Conservation (phyloP, 2,113 vertebrate genomes). For the Callipepla squamata region DNA sequence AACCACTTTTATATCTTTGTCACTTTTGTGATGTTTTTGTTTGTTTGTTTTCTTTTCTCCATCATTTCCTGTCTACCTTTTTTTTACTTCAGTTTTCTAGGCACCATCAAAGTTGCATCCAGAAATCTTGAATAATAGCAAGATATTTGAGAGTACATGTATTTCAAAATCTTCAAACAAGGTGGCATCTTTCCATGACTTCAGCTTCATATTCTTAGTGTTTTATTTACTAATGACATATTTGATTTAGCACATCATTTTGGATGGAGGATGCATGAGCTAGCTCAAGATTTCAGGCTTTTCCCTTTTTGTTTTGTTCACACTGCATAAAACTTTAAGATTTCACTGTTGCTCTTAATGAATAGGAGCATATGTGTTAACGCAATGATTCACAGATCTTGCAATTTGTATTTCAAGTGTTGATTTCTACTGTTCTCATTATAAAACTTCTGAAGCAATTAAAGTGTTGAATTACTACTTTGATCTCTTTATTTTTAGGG, state of each 20-base stretch:
- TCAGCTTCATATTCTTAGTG: not conserved
- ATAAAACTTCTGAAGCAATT: not conserved
- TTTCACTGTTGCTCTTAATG: not conserved
- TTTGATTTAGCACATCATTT: not conserved
- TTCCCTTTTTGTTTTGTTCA: not conserved
- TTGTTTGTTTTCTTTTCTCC: not conserved
- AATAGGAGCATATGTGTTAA: not conserved
- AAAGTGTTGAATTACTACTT: not conserved
- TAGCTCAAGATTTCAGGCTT: not conserved
- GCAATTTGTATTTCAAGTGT: not conserved
- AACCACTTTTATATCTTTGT: not conserved
- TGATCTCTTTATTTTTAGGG: not conserved
- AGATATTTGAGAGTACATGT: not conserved
- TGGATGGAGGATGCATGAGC: not conserved
- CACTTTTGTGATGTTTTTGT: fast-evolving
- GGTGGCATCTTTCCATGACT: fast-evolving
- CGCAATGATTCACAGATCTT: not conserved
- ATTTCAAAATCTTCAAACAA: not conserved
- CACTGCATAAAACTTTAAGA: fast-evolving
- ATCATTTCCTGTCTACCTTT: fast-evolving
- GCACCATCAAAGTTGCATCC: not conserved
- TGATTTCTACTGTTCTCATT: not conserved
- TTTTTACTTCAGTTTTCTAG: not conserved
- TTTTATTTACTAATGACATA: not conserved
- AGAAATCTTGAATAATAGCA: not conserved